Evolutionary conservation across 2,797 vertebrate species (phyloP), one percentile per base, ranked within the genome.

Genomic region (Monodelphis domestica): DNA sequence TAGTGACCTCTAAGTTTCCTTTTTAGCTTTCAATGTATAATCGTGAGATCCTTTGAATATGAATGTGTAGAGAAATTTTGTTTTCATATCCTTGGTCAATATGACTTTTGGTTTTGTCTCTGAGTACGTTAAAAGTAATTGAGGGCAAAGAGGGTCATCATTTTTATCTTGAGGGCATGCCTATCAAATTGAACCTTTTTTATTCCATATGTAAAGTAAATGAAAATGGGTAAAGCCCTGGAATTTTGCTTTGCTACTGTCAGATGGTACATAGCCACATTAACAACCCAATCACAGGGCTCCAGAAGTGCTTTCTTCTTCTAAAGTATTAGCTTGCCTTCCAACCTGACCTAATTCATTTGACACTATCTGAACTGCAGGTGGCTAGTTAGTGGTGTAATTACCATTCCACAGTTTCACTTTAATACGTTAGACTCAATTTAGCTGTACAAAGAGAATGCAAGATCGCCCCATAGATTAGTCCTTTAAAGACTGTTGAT

Each of bases 371-470:
- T 95, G 95, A 97, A 96, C 96, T 63, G 91, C 95, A 96, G 96
- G 97, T 96, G 90, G 96, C 93, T 96, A 91, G 95, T 94, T 97
- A 96, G 96, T 97, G 95, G 94, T 97, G 96, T 96, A 97, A 97
- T 97, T 97, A 96, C 87, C 88, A 52, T 97, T 97, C 95, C 93
- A 89, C 26, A 1, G 55, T 95, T 95, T 94, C 94, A 59, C 54
- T 96, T 96, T 97, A 97, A 96, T 97, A 94, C 92, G 95, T 94
- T 87, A 89, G 96, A 97, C 93, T 97, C 96, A 97, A 97, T 97
- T 97, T 97, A 97, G 95, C 95, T 95, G 92, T 96, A 96, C 96
- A 97, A 97, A 97, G 95, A 96, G 93, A 96, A 96, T 92, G 96
- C 95, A 91, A 97, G 97, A 97, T 97, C 93, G 63, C 95, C 95